Evolutionary conservation across 2,888 invertebrate species (phyloP).

Genomic region (Ophraella communa): DNA sequence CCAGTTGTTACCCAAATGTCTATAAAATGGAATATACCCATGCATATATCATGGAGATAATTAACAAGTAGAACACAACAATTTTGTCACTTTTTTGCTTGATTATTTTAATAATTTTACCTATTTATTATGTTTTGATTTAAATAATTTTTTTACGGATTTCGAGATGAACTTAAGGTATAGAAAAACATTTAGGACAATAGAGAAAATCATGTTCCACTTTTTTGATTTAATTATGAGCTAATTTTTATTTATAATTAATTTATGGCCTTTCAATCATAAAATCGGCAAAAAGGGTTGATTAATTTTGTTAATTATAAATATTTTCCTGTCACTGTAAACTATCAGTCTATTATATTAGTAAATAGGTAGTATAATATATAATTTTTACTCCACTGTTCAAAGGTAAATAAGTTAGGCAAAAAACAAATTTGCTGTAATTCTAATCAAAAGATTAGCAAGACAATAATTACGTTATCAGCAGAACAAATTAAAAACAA

Average conservation of each 20-base stretch:
- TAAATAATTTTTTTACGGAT: no score
- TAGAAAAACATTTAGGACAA: no score
- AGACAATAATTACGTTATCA: no score
- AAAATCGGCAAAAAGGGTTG: background rate
- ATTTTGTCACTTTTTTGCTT: no score
- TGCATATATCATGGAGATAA: background rate
- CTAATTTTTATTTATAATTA: background rate
- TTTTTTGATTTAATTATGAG: background rate
- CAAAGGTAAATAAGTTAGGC: background rate
- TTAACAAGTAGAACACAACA: background rate
- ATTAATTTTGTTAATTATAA: background rate
- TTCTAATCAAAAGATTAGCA: no score
- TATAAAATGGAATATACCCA: background rate
- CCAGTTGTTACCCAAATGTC: constrained; percentile 46
- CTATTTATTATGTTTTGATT: no score
- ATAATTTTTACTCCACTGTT: background rate
- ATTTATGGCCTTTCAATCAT: background rate
- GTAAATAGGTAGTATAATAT: background rate
- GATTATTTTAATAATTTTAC: no score
- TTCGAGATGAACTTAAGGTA: no score
- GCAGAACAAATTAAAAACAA: no score
- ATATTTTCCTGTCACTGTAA: background rate
- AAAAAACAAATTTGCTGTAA: no score
- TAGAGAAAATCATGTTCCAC: background rate
- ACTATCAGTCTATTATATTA: background rate